Base-by-base conservation (phyloP, 2,113 vertebrate species). In the Actenoides lindsayi region DNA sequence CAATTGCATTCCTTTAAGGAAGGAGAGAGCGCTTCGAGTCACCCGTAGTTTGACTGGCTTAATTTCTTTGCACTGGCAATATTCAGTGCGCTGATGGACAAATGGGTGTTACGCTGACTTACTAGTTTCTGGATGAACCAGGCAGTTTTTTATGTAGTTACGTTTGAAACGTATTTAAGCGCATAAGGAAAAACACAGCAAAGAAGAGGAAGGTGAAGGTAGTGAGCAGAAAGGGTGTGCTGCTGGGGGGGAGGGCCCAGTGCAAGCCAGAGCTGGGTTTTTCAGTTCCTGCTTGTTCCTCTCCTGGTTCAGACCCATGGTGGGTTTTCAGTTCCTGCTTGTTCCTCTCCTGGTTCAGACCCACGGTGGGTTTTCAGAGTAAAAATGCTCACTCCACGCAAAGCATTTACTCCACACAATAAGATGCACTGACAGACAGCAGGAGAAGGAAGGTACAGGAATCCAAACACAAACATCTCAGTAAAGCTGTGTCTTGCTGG, bases 1-100 rank as follows among this genome's bases (percentile, higher is more conserved):
- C 94, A 97, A 96, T 96, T 96, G 89, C 67, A 4, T 94, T 94
- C 93, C 89, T 81, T 71, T 79, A 65, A 2, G 54, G 96, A 95
- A 93, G 93, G 89, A 83, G 93, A 57, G 91, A 96, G 84, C 84
- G 24, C 81, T 95, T 91, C 62, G 82, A 81, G 86, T 56, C 0
- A 0, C 56, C 2, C 2, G 11, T 71, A 60, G 89, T 78, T 93
- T 79, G 48, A 25, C 74, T 79, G 74, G 35, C 78, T 89, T 95
- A 93, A 96, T 96, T 91, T 79, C 91, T 89, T 37, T 35, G 93
- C 74, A 56, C 1, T 54, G 77, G 65, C 77, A 75, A 68, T 12
- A 15, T 31, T 70, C 51, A 19, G 62, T 39, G 74, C 91, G 94
- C 68, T 87, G 84, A 57, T 21, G 83, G 85, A 68, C 42, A 68